Evolutionary conservation across 1,140 invertebrate species (phyloP), one percentile per base, ranked within the genome.

Genomic region (Homalodisca vitripennis): DNA sequence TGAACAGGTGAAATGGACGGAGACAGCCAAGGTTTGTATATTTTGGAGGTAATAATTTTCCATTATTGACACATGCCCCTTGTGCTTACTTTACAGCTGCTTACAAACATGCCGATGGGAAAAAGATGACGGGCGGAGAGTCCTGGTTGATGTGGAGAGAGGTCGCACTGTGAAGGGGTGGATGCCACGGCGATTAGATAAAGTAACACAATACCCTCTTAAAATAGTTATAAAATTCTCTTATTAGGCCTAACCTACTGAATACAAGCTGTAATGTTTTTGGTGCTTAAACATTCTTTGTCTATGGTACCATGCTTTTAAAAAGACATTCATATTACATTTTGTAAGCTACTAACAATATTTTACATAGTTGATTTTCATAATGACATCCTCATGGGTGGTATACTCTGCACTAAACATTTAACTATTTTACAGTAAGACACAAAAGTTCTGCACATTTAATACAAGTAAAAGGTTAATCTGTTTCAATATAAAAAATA

Each of bases 31-130:
- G 31, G 67, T 68, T 34, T 60, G 53, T 62, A 55, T 68, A 22
- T 48, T 1, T 24, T 41, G 34, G 1, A 41, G 13, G 2, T 29
- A 14, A 51, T 14, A 12, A n/a, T 14, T 66, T 51, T 51, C 30
- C 34, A 26, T 27, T 20, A 6, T 12, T 30, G 27, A 64, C n/a
- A n/a, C n/a, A n/a, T 66, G 12, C 68, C 57, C 48, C 27, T 70
- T 34, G 73, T 68, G 32, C 34, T 80, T 78, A 76, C 80, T 82
- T 82, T 85, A 74, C 82, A 94, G 97, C 96, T 82, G 98, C 98
- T 67, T 99, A 99, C 87, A 99, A 99, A 84, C 94, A 99, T 87
- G 98, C 97, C 66, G 98, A 99, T 85, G 98, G 98, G 78, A 99
- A 98, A 89, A 99, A 99, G 87, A 99, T 85, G 98, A 99, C 85